Evolutionary conservation across 2,888 invertebrate genomes (phyloP), one percentile per base, ranked within the genome.

Genomic region (Panzeria rudis): DNA sequence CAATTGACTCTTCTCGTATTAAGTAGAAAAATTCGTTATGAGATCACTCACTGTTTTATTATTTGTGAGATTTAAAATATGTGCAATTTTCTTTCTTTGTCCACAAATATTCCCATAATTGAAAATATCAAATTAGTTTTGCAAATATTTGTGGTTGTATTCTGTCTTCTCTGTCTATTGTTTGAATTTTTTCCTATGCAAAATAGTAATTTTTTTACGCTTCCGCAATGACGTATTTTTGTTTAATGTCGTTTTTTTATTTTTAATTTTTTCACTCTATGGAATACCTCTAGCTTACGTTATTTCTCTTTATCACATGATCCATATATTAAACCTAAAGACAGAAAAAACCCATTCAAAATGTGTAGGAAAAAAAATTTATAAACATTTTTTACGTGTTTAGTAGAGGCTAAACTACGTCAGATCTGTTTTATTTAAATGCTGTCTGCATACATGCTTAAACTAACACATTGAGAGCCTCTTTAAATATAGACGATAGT

Each of bases 171-270:
- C 25, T 32, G 23, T 41, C 15, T 47, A 32, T 32, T n/a, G 13
- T 20, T 47, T 47, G 15, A 61, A 17, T 68, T 29, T 38, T 5
- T n/a, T n/a, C n/a, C n/a, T 68, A 35, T 15, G 20, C 17, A 66
- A 32, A 56, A 44, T 29, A 59, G 15, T 52, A 59, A 35, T 52
- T 59, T 59, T 69, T 77, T 71, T 56, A 59, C 29, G 72, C 52
- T 83, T 77, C 83, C 77, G 59, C 77, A 61, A 72, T 72, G 72
- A 77, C 77, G 72, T 83, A 72, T 50, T 29, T 54, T 29, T 17
- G 7, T 35, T 6, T 20, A 52, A 17, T 71, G 15, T 69, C n/a
- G 13, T 13, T 9, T 11, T 4, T 9, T 41, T n/a, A n/a, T n/a
- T n/a, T n/a, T n/a, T n/a, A n/a, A n/a, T n/a, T n/a, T n/a, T n/a